Conservation (phyloP, 2,797 vertebrate genomes). For the Pitangus sulphuratus region DNA sequence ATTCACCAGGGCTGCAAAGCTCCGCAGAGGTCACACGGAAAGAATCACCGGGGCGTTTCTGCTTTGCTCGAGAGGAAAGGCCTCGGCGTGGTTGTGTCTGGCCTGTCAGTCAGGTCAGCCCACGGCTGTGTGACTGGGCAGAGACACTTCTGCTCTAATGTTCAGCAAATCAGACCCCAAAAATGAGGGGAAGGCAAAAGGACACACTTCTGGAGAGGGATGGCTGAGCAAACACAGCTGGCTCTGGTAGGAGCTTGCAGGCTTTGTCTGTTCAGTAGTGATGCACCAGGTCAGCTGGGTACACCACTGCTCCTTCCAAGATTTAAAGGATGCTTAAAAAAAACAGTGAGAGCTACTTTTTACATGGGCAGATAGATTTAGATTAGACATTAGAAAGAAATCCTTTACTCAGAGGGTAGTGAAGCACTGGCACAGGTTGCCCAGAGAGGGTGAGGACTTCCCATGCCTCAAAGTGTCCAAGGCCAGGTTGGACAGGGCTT, state of each 20-base stretch:
- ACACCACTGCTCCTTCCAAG: neutral
- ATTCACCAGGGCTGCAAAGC: neutral
- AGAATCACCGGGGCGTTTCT: neutral
- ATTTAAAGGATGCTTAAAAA: neutral
- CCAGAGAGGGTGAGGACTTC: neutral
- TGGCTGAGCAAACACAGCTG: neutral
- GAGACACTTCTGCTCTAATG: neutral
- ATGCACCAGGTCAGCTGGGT: neutral
- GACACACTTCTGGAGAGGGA: neutral
- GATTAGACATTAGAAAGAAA: neutral
- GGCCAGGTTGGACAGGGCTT: fast-evolving
- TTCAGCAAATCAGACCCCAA: neutral
- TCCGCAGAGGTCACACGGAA: neutral
- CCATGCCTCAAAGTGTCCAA: neutral
- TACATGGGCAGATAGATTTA: neutral
- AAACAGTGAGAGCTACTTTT: neutral
- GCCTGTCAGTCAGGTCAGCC: neutral
- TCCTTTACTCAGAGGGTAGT: neutral
- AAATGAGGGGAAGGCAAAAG: neutral
- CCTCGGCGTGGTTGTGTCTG: neutral
- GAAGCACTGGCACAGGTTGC: neutral
- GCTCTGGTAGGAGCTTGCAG: neutral
- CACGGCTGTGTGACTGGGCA: neutral
- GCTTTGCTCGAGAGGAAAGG: neutral
- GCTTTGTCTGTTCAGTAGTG: neutral